phyloP scores from a whole-genome alignment of 2,888 invertebrate species.

The Drosophila fulvimacula region DNA sequence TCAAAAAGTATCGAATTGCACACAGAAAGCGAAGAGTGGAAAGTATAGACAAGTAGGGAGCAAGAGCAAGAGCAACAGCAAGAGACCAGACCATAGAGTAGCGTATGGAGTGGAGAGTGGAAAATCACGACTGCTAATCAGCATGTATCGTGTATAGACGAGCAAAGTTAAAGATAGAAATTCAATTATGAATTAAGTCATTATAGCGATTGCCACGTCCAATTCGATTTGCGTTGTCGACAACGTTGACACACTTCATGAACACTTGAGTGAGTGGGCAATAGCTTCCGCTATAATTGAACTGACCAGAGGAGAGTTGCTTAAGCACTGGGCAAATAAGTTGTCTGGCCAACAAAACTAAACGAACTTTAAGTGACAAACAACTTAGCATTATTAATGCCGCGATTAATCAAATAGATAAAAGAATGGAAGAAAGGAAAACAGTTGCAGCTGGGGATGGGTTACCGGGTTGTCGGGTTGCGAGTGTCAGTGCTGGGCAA shows the following conservation, averaged over 20 bases:
- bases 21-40: not conserved
- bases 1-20: no score
- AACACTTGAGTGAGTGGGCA: not conserved
- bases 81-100: no score
- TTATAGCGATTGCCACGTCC: not conserved
- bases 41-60: not conserved
- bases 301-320: not conserved
- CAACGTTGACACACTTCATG: not conserved
- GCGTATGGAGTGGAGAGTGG: not conserved
- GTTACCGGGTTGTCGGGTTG: not conserved
- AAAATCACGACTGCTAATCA: not conserved
- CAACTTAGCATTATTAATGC: slow-evolving; percentile 5
- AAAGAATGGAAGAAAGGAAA: not conserved
- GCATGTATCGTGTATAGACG: not conserved
- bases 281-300: not conserved
- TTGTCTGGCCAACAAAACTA: not conserved
- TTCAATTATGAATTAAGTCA: slow-evolving; percentile 1
- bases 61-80: no score
- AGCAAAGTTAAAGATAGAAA: not conserved
- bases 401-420: slow-evolving; percentile 9
- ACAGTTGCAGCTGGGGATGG: not conserved
- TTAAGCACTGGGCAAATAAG: not conserved
- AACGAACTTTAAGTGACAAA: slow-evolving; percentile 1
- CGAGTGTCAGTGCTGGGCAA: not conserved
- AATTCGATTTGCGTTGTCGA: not conserved